Evolutionary conservation across 2,113 vertebrate species (phyloP), one percentile per base, ranked within the genome.

Genomic region (Proterorhinus semilunaris): DNA sequence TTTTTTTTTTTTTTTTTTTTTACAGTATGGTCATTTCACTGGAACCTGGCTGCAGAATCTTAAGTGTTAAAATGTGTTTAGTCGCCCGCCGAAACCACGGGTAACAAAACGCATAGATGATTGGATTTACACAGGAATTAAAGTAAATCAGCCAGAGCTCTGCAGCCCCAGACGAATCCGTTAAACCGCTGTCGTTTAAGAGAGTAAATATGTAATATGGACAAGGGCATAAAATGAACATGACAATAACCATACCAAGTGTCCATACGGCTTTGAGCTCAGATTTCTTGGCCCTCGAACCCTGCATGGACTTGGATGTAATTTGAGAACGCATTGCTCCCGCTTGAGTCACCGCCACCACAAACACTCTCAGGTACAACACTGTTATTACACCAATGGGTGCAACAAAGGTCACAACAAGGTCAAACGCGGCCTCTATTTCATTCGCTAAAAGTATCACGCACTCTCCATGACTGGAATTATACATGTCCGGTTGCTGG

Each of bases 111-210:
- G 62, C 77, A 27, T 83, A 80, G 16, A 77, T 76, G 8, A 77
- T 2, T 5, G 77, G 77, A 55, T 85, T 85, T 50, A 85, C 13
- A 70, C 83, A 83, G n/a, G 83, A 85, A 66, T 82, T 85, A 62
- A 80, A 78, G 67, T 85, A 74, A 5, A 68, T 55, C 46, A 85
- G 44, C 74, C 76, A 85, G 7, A 80, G 66, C 10, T 70, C 74
- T 7, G 65, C 52, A 2, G 46, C 54, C 6, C 36, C 74, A 6
- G 71, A 45, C 1, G 83, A 67, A 45, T 80, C 68, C 0, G 79
- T 11, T 2, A 64, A 51, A 0, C 62, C 64, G 12, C 43, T 43
- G 10, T 69, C 36, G 21, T 7, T 42, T 16, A 67, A 42, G 11
- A 69, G 6, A 45, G 54, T 42, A 13, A 48, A 54, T 4, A 5